Percentiles rank a stretch among this genome's conserved stretches.
phyloP scores from a whole-genome alignment of 2,888 invertebrate genomes.

The Tinea semifulvella region DNA sequence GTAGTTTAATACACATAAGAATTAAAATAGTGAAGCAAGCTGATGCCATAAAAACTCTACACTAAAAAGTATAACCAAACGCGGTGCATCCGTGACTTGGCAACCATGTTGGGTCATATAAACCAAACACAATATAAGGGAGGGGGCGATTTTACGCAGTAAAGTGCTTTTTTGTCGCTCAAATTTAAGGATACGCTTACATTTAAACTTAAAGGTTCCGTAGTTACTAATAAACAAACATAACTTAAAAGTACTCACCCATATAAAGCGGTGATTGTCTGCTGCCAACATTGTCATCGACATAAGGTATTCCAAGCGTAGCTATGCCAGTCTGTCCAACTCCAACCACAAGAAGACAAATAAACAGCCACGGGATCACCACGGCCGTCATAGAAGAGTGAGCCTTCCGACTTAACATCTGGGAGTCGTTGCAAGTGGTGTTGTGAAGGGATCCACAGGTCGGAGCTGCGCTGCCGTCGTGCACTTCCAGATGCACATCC shows the following conservation, averaged over 20 bases:
- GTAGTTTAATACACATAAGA: too few relatives aligned
- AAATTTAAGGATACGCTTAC: too few relatives aligned
- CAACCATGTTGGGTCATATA: too few relatives aligned
- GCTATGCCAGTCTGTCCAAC: constrained; percentile 93
- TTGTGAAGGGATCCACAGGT: constrained; percentile 34
- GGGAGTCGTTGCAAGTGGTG: constrained; percentile 67
- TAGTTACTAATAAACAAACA: neutral
- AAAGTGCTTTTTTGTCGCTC: too few relatives aligned
- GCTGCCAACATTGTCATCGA: constrained; percentile 93
- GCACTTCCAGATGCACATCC: constrained; percentile 42
- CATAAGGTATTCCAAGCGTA: constrained; percentile 91
- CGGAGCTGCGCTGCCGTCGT: constrained; percentile 42
- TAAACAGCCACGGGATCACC: constrained; percentile 87
- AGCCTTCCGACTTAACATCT: constrained; percentile 71
- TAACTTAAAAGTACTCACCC: constrained; percentile 65
- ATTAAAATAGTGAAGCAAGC: too few relatives aligned
- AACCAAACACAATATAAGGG: too few relatives aligned
- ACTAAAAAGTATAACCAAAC: too few relatives aligned
- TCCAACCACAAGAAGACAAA: constrained; percentile 87
- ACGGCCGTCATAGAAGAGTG: constrained; percentile 81
- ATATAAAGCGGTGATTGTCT: constrained; percentile 92
- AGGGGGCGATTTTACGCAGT: too few relatives aligned
- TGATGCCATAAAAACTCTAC: too few relatives aligned
- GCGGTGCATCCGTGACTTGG: too few relatives aligned
- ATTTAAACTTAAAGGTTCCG: too few relatives aligned